Conservation (phyloP, 2,113 vertebrate genomes). For the Garra rufa region DNA sequence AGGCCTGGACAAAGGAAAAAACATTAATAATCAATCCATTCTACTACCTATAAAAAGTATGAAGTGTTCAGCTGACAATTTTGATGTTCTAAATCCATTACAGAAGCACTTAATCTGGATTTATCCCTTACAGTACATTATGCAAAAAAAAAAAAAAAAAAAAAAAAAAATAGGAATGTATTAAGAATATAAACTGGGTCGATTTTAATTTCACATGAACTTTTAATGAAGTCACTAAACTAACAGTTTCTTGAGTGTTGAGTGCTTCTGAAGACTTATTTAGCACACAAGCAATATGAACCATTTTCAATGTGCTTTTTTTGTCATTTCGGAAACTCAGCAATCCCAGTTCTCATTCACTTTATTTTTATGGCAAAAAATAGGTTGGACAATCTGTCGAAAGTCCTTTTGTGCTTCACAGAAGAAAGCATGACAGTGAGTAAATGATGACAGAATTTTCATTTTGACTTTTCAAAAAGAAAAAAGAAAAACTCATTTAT, state of each 20-base stretch:
- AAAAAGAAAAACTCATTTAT: background rate
- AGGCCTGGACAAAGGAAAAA: constrained; percentile 37
- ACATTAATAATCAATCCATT: constrained; percentile 49
- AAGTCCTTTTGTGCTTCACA: background rate
- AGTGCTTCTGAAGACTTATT: background rate
- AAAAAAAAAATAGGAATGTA: background rate
- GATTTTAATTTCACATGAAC: background rate
- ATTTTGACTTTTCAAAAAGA: background rate
- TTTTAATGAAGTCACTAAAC: background rate
- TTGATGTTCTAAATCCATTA: background rate
- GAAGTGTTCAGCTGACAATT: constrained; percentile 27
- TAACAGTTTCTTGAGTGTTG: background rate
- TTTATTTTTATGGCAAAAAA: background rate
- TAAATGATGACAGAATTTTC: background rate
- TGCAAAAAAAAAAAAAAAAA: background rate
- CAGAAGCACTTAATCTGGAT: background rate
- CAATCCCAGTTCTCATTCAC: background rate
- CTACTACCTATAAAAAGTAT: constrained; percentile 11
- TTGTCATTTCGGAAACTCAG: background rate
- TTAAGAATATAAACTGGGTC: background rate
- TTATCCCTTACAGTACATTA: background rate
- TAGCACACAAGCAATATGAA: background rate
- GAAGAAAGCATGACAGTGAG: background rate
- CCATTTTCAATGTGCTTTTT: background rate
- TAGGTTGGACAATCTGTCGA: background rate